Evolutionary conservation across 2,888 invertebrate species (phyloP).

Genomic region (Pediacus dermestoides): DNA sequence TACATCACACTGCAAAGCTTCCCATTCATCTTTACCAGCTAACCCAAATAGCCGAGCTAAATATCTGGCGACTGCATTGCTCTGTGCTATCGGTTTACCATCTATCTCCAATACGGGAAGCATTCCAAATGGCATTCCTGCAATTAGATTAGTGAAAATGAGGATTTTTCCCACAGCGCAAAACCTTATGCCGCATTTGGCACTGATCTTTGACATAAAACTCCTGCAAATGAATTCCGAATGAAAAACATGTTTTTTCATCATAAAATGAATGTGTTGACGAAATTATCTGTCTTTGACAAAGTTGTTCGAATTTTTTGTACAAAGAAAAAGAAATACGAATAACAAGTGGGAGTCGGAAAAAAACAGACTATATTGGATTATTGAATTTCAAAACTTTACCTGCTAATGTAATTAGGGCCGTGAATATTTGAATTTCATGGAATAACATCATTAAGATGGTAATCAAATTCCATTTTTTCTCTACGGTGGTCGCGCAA

Average conservation of each 20-base stretch:
- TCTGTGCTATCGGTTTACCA: conserved; percentile 55
- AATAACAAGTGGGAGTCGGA: too few relatives aligned
- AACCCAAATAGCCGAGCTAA: conserved; percentile 54
- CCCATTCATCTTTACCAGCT: conserved; percentile 56
- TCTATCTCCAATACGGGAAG: conserved; percentile 59
- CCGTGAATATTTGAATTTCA: conserved; percentile 4
- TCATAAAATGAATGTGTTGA: too few relatives aligned
- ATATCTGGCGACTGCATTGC: conserved; percentile 57
- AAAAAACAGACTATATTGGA: too few relatives aligned
- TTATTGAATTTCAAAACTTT: conserved; percentile 1
- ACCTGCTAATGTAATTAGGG: conserved; percentile 3
- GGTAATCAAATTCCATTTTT: conserved; percentile 8
- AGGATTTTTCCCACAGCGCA: neutral
- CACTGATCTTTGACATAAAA: too few relatives aligned
- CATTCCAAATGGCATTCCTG: conserved; percentile 57
- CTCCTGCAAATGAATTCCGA: too few relatives aligned
- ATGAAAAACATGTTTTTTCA: too few relatives aligned
- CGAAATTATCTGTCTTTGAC: too few relatives aligned
- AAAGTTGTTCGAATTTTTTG: too few relatives aligned
- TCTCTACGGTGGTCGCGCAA: too few relatives aligned
- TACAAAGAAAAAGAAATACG: too few relatives aligned
- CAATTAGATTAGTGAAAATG: conserved; percentile 20
- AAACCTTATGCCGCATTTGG: too few relatives aligned
- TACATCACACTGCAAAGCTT: conserved; percentile 56
- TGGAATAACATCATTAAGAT: conserved; percentile 9